Evolutionary conservation across 2,113 vertebrate species (phyloP), one percentile per base, ranked within the genome.

Genomic region (Gulo gulo): DNA sequence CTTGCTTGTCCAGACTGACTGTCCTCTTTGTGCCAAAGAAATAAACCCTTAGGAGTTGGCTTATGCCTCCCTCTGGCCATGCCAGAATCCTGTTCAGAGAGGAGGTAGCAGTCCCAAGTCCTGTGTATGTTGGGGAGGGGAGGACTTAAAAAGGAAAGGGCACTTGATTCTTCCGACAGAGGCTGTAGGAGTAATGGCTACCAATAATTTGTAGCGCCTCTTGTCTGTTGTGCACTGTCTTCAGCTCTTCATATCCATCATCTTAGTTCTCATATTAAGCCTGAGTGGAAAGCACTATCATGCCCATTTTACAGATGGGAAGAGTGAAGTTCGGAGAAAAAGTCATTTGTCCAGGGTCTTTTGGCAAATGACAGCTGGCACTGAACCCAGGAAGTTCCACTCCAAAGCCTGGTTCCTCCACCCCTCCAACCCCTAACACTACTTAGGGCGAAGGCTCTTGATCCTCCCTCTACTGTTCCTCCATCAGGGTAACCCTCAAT

Each of bases 11-110:
- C 76, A 55, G 94, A 92, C 16, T 45, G 91, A 91, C 88, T 87
- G 94, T 92, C 95, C 87, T 95, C 93, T 96, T 97, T 97, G 98
- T 98, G 98, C 98, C 98, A 98, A 98, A 98, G 98, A 97, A 98
- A 98, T 98, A 98, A 97, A 98, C 61, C 74, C 80, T 91, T 88
- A 61, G 81, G 57, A 81, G 92, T 93, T 88, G 94, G 96, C 90
- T 96, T 69, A 52, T 9, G 55, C 74, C 83, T 96, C 26, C 76
- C 91, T 93, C 82, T 82, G 65, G n/a, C 65, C 67, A 69, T 3
- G 7, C 45, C 95, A 71, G 94, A 63, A 45, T 74, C 83, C 67
- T 55, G 23, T 50, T 57, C 16, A 50, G 57, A 31, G 83, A 26
- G 63, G 57, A 65, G 36, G 24, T 0, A 0, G 78, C 52, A 59